Base-by-base conservation (phyloP, 2,797 vertebrate species). In the Peromyscus attwateri region DNA sequence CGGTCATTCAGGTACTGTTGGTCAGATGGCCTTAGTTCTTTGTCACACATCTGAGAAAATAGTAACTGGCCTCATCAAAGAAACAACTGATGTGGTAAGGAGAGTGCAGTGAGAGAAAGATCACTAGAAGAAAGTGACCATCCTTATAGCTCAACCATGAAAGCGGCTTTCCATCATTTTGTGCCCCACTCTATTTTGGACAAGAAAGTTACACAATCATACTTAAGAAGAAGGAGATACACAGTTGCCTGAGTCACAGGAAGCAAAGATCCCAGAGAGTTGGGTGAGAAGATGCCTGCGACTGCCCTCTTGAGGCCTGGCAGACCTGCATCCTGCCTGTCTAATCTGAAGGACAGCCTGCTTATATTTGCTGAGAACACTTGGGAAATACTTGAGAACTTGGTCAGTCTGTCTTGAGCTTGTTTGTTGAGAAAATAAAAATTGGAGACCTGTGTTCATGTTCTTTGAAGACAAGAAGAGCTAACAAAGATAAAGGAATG, bases 271-370 rank as follows among this genome's bases (percentile, higher is more conserved):
- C 23, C n/a, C 9, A 16, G 23, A 13, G 34, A 52, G 4, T 34
- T 3, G 11, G 2, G 6, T 3, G 49, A 21, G 14, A 81, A 34
- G 43, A 60, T 46, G 17, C 9, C 87, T 43, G n/a, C 43, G 43
- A 82, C 2, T 16, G 31, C 1, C 71, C 34, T 13, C 57, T n/a
- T 4, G 23, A 62, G 80, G 29, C 29, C 46, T 34, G 0, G 9
- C 73, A 49, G n/a, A 68, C 29, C 3, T 83, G 27, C 57, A 19
- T 80, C 34, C 13, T 19, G 11, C 46, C 3, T 62, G 27, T 83
- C 43, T 94, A 79, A 49, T 66, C 70, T 84, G 49, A 96, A 93
- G 25, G 64, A 71, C n/a, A 87, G n/a, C 3, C 76, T 92, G 10
- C 2, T 87, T 87, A 64, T 83, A 84, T 84, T 88, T 57, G 46